Evolutionary conservation across 2,888 invertebrate genomes (phyloP), one percentile per base, ranked within the genome.

Genomic region (Drosophila glabriapex): DNA sequence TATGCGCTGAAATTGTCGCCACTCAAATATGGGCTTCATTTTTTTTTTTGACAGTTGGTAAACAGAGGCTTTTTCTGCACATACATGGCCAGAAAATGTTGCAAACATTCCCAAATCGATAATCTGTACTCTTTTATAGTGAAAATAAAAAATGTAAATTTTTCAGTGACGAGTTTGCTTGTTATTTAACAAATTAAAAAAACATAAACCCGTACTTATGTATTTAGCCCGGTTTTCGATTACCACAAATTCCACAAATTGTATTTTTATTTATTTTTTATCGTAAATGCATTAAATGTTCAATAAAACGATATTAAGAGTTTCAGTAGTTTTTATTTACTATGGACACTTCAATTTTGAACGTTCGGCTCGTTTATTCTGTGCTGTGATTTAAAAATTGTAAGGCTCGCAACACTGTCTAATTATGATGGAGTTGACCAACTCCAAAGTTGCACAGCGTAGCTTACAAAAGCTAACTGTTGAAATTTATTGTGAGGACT

Each of bases 1-100:
- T 54, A 66, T 76, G 63, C 25, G 39, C 35, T 73, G 72, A 63
- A 71, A 52, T 43, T 43, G 55, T 49, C 35, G 33, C 64, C 67
- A 33, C 31, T 50, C 49, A 49, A 68, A 39, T 22, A 41, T 33
- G 66, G 25, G 5, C n/a, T 46, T 16, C 0, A 49, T 16, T 19
- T 46, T 19, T 28, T 9, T 50, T 19, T 19, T 22, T 46, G 33
- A 28, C 14, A 28, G 16, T 31, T 43, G 22, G n/a, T 28, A 16
- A 35, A 28, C 63, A 55, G 31, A 39, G 41, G n/a, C 7, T 33
- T 35, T 16, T 28, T 25, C 33, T 22, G 28, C 31, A 29, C 25
- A n/a, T 49, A 22, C 16, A 16, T 12, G 10, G 55, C 55, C 55
- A 50, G n/a, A 16, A 41, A 52, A 39, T 28, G 7, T 19, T 14